Evolutionary conservation across 2,888 invertebrate genomes (phyloP).

Genomic region (Spilosoma lubricipeda): DNA sequence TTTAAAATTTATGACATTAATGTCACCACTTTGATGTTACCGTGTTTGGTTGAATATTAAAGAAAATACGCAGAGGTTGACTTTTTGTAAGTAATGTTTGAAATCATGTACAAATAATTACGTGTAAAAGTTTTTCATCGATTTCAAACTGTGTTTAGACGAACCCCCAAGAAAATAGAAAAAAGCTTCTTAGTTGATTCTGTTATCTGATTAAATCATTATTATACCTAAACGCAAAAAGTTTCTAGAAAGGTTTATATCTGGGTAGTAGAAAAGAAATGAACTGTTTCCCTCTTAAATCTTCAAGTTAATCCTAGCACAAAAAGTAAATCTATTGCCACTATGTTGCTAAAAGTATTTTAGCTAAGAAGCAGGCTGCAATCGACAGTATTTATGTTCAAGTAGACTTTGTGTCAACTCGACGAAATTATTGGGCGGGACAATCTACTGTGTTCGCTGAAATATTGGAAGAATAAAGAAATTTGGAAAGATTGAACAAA

Average conservation of each 20-base stretch:
- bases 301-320: slow-evolving; percentile 2
- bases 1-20: no score
- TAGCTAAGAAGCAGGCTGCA: slow-evolving; percentile 10
- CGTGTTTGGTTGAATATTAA: no score
- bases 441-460: slow-evolving; percentile 7
- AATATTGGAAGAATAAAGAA: not conserved
- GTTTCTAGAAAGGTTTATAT: not conserved
- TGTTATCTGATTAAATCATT: not conserved
- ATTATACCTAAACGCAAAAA: not conserved
- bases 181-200: no score
- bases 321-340: slow-evolving; percentile 16
- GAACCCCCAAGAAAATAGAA: no score
- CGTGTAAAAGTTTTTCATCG: no score
- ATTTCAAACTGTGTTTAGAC: no score
- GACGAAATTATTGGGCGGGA: slow-evolving; percentile 14
- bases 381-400: slow-evolving; percentile 16
- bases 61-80: no score
- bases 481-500: not conserved
- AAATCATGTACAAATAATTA: no score
- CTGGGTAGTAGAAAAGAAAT: not conserved
- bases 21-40: no score
- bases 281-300: slow-evolving; percentile 36
- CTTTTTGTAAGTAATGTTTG: no score
- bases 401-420: slow-evolving; percentile 9
- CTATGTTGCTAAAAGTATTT: slow-evolving; percentile 1